Evolutionary conservation across 1,140 invertebrate genomes (phyloP), one percentile per base, ranked within the genome.

Genomic region (Camponotus pennsylvanicus): DNA sequence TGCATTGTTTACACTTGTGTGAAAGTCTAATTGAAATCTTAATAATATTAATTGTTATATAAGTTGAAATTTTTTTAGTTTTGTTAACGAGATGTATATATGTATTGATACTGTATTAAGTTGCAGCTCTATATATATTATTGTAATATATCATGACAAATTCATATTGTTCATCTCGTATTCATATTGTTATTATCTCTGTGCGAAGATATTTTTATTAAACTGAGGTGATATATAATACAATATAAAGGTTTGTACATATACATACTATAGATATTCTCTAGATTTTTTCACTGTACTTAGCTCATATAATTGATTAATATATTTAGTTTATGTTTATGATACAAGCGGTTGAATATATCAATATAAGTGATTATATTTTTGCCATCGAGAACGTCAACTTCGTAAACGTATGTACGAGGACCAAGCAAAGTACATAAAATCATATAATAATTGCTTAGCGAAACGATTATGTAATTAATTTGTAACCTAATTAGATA

Each of bases 341-440:
- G 37, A 37, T 34, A 61, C 59, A 57, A 55, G 27, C 9, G 59
- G 27, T 73, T 21, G n/a, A 59, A 8, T 34, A 15, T 69, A 40
- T 70, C 21, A 63, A 40, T 32, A 84, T 40, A 83, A 6, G 32
- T 69, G n/a, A 32, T 80, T 15, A 64, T 59, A 59, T 67, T 85
- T 71, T 88, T 77, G 40, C 55, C 8, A 78, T 75, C 45, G 42
- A 32, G 40, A 84, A 73, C 40, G 18, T 55, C 61, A 69, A 45
- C 27, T 27, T 8, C 18, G 13, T 59, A 82, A 89, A 49, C 77
- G 52, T 70, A 34, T 63, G 32, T 71, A 86, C 59, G 55, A 89
- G 83, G 88, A 89, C 87, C 84, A 89, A 89, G 5, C 9, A 61
- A 89, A 88, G 15, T 64, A 82, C 13, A 52, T 52, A 70, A 76